These are phyloP conservation scores for Parascotia fuliginaria DNA, from an alignment of 2,888 invertebrate genomes.

Conservation along the genomic window DNA sequence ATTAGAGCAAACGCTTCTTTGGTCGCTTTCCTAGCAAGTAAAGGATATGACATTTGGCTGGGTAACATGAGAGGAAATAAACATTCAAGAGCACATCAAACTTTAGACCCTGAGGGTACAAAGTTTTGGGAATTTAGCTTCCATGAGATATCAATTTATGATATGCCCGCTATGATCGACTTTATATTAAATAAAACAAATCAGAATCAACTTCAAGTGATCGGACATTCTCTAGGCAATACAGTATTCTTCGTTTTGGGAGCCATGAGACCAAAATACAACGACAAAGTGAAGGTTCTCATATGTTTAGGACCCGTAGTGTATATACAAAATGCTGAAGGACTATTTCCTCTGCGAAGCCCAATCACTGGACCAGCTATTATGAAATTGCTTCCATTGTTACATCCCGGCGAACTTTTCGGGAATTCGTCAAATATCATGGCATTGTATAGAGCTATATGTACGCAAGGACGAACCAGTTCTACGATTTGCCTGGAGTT, in stretches of 20 bases:
- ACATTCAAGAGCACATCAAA: background rate
- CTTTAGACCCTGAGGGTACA: background rate
- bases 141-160: slow-evolving; percentile 1
- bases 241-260: slow-evolving; percentile 3
- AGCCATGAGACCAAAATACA: background rate
- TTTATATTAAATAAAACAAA: slow-evolving; percentile 20
- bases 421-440: background rate
- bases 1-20: background rate
- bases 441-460: background rate
- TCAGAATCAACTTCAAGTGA: background rate
- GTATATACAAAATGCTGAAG: background rate
- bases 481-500: background rate
- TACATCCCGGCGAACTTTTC: background rate
- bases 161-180: slow-evolving; percentile 13
- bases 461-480: background rate
- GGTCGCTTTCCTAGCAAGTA: background rate
- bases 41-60: slow-evolving; percentile 7
- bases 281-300: background rate
- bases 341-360: background rate
- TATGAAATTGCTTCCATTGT: background rate
- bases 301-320: slow-evolving; percentile 1
- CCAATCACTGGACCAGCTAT: background rate
- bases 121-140: slow-evolving; percentile 4
- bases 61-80: slow-evolving; percentile 3
- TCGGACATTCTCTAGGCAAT: slow-evolving; percentile 3